Evolutionary conservation across 2,113 vertebrate species (phyloP).

Genomic region (Halcyon malimbica): DNA sequence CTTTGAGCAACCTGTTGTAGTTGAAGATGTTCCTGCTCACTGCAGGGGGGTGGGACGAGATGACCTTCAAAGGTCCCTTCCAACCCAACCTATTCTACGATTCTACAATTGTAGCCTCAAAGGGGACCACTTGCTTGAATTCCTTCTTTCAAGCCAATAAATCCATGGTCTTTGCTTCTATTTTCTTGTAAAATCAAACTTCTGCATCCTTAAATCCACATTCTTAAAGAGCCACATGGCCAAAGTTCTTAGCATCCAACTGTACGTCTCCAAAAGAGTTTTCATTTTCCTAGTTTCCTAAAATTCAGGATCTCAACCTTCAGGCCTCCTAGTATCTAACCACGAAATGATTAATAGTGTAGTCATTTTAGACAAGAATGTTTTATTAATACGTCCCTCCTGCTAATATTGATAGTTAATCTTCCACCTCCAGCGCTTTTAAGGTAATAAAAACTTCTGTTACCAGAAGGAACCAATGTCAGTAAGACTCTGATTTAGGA

Average conservation of each 20-base stretch:
- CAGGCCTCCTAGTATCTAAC: neutral
- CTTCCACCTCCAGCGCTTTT: neutral
- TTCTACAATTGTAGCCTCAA: neutral
- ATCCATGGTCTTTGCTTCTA: neutral
- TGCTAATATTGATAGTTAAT: neutral
- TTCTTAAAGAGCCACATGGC: neutral
- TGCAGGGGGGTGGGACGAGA: no score
- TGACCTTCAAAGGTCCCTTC: no score
- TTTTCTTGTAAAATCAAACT: neutral
- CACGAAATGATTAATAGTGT: neutral
- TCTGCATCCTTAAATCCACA: neutral
- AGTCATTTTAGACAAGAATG: neutral
- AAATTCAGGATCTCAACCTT: rapidly evolving
- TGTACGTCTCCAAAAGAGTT: neutral
- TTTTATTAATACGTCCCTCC: neutral
- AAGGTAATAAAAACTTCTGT: neutral
- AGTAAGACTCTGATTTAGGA: neutral
- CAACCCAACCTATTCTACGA: no score
- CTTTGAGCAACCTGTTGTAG: no score
- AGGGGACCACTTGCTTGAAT: neutral
- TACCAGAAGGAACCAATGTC: neutral
- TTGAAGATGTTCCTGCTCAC: no score
- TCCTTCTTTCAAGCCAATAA: neutral
- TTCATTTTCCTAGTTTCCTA: neutral
- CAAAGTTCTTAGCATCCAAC: neutral